A percentile compares a stretch with the other conserved stretches of the same genome.
These are phyloP conservation scores for Aramus guarauna DNA, from an alignment of 2,113 vertebrate genomes.

Conservation along the genomic window DNA sequence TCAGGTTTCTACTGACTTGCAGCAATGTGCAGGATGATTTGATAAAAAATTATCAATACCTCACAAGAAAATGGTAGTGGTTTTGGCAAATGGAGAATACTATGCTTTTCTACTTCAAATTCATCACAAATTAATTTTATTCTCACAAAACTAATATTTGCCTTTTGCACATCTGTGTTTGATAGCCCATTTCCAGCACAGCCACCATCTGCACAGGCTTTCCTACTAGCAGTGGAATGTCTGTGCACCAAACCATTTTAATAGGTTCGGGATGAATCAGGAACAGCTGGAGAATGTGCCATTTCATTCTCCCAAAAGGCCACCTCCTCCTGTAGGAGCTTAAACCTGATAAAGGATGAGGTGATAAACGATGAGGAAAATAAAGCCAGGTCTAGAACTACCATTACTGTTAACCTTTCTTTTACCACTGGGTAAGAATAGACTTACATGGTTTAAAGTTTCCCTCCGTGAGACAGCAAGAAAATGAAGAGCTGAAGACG, in stretches of 20 bases:
- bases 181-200: not conserved
- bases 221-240: not conserved
- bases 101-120: not conserved
- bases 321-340: not conserved
- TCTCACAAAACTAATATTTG: not conserved
- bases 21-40: not conserved
- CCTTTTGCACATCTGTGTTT: not conserved
- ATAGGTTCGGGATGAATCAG: not conserved
- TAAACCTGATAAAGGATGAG: not conserved
- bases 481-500: not conserved
- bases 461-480: not conserved
- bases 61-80: not conserved
- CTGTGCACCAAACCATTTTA: not conserved
- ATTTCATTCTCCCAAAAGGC: not conserved
- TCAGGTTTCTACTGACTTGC: not conserved
- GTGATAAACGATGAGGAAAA: not conserved
- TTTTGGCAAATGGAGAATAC: not conserved
- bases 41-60: not conserved
- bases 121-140: not conserved
- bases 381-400: not conserved
- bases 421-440: not conserved
- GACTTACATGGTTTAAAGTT: not conserved
- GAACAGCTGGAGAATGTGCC: not conserved
- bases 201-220: fast-evolving
- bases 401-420: not conserved